phyloP scores from a whole-genome alignment of 2,888 invertebrate species.

The Clivina fossor region DNA sequence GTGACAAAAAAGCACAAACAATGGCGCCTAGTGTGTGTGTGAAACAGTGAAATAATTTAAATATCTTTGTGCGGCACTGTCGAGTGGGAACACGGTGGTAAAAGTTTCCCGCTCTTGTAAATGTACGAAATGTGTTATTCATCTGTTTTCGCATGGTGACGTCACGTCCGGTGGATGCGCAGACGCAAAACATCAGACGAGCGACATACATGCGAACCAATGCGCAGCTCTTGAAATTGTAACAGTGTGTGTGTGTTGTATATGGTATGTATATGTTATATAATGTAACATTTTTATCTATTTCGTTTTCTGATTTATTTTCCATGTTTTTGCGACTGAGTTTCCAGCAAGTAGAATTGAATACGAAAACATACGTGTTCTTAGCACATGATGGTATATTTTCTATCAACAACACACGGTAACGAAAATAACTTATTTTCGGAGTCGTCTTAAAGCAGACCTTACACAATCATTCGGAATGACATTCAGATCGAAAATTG shows the following conservation, averaged over 20 bases:
- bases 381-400: no score
- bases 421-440: no score
- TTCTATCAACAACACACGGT: no score
- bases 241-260: background rate
- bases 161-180: slow-evolving; percentile 6
- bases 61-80: slow-evolving; percentile 41
- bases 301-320: slow-evolving; percentile 29
- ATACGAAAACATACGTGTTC: no score
- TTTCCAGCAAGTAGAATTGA: no score
- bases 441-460: no score
- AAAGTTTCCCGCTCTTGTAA: slow-evolving; percentile 38
- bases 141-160: slow-evolving; percentile 36
- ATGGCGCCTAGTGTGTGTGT: slow-evolving; percentile 35
- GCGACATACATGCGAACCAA: slow-evolving; percentile 11
- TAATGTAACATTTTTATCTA: slow-evolving; percentile 24
- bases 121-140: slow-evolving; percentile 42
- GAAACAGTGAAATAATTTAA: slow-evolving; percentile 44
- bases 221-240: background rate
- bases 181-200: slow-evolving; percentile 9
- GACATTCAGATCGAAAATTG: no score
- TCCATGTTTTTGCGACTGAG: slow-evolving; percentile 27
- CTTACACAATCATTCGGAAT: no score
- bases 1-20: no score
- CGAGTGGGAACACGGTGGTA: slow-evolving; percentile 29
- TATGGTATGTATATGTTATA: background rate